phyloP scores from a whole-genome alignment of 2,797 vertebrate species.

The Siniperca undulata region DNA sequence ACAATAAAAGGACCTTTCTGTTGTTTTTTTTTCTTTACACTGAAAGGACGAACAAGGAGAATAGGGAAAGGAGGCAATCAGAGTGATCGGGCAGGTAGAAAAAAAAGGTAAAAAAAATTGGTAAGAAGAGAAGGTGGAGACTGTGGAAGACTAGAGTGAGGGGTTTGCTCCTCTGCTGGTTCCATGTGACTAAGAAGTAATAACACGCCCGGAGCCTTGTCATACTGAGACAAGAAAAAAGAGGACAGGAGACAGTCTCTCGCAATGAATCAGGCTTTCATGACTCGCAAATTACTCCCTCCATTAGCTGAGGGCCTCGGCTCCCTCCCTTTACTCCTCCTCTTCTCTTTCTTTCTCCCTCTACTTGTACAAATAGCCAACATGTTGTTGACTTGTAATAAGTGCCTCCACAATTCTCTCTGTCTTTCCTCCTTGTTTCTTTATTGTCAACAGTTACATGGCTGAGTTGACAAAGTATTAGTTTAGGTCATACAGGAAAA shows the following conservation, averaged over 20 bases:
- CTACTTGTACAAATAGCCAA: conserved; percentile 50
- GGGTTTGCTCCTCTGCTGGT: conserved; percentile 37
- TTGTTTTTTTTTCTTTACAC: conserved; percentile 39
- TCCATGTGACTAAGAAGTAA: conserved; percentile 74
- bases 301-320: conserved; percentile 67
- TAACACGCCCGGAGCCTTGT: conserved; percentile 49
- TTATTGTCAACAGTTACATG: conserved; percentile 29
- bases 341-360: conserved; percentile 45
- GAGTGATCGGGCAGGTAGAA: conserved; percentile 19
- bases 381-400: conserved; percentile 52
- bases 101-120: conserved; percentile 13
- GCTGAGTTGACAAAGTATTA: conserved; percentile 37
- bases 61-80: conserved; percentile 12
- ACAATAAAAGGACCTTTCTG: conserved; percentile 65
- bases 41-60: conserved; percentile 12
- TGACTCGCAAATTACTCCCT: conserved; percentile 74
- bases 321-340: conserved; percentile 56
- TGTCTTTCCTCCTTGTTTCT: conserved; percentile 19
- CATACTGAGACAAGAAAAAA: conserved; percentile 67
- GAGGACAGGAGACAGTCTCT: conserved; percentile 72
- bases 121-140: conserved; percentile 27
- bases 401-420: conserved; percentile 37
- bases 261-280: conserved; percentile 78
- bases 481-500: conserved; percentile 28
- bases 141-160: conserved; percentile 26